A percentile compares a stretch with the other conserved stretches of the same genome.
phyloP scores from a whole-genome alignment of 2,113 vertebrate species.

The Anoplopoma fimbria region DNA sequence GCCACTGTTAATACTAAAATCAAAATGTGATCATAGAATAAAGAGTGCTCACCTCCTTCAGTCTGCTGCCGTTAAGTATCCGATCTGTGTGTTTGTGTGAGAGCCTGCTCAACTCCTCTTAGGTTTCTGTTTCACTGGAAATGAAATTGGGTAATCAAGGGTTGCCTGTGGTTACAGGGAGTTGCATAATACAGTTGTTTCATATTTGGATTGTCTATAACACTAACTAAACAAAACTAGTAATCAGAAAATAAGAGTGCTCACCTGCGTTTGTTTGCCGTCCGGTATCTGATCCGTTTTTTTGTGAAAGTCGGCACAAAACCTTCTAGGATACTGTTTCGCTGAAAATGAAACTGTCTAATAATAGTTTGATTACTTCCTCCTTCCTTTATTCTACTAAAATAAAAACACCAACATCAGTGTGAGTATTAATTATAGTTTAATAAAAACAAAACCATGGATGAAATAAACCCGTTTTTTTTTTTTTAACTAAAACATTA shows the following conservation, averaged over 20 bases:
- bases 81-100: neutral
- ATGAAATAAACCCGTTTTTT: neutral
- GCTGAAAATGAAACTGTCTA: conserved; percentile 34
- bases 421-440: neutral
- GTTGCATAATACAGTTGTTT: neutral
- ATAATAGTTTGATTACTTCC: neutral
- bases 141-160: neutral
- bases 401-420: neutral
- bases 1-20: neutral
- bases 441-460: neutral
- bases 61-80: neutral
- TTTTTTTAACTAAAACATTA: too few species aligned
- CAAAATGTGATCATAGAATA: neutral
- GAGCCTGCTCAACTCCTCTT: neutral
- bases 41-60: neutral
- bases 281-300: neutral
- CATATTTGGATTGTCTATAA: neutral
- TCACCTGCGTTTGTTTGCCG: neutral
- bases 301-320: neutral
- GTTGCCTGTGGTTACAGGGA: neutral
- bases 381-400: neutral
- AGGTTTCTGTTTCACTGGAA: neutral
- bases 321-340: too few species aligned
- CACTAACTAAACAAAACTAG: too few species aligned
- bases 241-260: too few species aligned